phyloP scores from a whole-genome alignment of 2,797 vertebrate genomes.

The Ataeniobius toweri region DNA sequence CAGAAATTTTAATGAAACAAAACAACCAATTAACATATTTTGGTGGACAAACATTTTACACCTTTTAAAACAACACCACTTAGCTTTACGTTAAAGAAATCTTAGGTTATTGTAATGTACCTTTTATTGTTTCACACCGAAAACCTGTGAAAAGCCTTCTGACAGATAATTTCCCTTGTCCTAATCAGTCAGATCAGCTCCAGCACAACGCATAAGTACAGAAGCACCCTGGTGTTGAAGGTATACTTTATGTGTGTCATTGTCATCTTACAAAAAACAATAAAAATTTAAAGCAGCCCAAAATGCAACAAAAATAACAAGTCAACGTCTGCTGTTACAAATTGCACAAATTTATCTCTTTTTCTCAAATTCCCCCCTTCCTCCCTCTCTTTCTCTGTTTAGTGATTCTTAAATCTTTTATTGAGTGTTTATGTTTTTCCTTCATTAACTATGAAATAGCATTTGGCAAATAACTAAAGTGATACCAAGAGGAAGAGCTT shows the following conservation, averaged over 20 bases:
- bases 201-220: conserved; percentile 32
- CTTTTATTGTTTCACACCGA: too few relatives aligned
- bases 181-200: conserved; percentile 33
- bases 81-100: too few relatives aligned
- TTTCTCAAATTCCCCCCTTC: conserved; percentile 8
- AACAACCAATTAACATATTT: conserved; percentile 32
- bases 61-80: too few relatives aligned
- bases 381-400: neutral
- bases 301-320: conserved; percentile 7
- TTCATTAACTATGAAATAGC: conserved; percentile 49
- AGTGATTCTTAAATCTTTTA: conserved; percentile 39
- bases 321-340: conserved; percentile 7
- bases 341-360: conserved; percentile 3
- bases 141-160: conserved; percentile 3
- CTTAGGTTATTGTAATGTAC: too few relatives aligned
- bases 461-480: conserved; percentile 55
- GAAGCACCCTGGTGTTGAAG: conserved; percentile 23
- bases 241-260: conserved; percentile 11
- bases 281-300: neutral
- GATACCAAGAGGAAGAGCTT: conserved; percentile 44
- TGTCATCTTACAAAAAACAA: conserved; percentile 23
- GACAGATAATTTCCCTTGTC: conserved; percentile 34
- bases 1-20: neutral
- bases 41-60: conserved; percentile 34
- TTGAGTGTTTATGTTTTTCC: conserved; percentile 35